Conservation (phyloP, 2,797 vertebrate genomes). For the Myiothlypis chrysogaster region DNA sequence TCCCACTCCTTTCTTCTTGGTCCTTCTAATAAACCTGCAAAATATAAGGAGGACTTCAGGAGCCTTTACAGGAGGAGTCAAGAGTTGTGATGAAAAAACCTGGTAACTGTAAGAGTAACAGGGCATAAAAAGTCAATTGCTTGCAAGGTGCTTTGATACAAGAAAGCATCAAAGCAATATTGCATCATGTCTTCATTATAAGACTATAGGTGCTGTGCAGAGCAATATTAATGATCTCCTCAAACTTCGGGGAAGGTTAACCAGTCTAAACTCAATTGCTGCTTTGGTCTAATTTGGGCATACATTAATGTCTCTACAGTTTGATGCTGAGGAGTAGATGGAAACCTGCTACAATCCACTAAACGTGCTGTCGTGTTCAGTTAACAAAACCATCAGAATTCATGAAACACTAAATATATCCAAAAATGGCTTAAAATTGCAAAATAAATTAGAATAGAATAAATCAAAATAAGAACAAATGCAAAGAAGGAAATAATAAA, state of each 20-base stretch:
- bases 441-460: neutral
- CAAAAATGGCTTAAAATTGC: neutral
- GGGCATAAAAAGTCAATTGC: neutral
- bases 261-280: neutral
- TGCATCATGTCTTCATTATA: neutral
- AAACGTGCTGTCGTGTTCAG: fast-evolving
- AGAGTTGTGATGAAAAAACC: neutral
- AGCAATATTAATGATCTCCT: neutral
- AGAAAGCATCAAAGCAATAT: neutral
- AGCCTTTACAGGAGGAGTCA: neutral
- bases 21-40: neutral
- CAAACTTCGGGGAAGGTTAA: neutral
- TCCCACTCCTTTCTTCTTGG: neutral
- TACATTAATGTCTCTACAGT: neutral
- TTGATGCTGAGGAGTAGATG: neutral
- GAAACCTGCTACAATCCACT: neutral
- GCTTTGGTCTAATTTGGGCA: neutral
- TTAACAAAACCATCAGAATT: neutral
- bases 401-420: neutral
- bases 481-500: neutral
- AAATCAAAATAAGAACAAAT: neutral
- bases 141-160: neutral
- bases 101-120: neutral
- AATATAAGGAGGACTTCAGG: neutral
- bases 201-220: neutral